A percentile compares a stretch with the other conserved stretches of the same genome.
Evolutionary conservation across 2,888 invertebrate species (phyloP).

Genomic region (Trissolcus japonicus): DNA sequence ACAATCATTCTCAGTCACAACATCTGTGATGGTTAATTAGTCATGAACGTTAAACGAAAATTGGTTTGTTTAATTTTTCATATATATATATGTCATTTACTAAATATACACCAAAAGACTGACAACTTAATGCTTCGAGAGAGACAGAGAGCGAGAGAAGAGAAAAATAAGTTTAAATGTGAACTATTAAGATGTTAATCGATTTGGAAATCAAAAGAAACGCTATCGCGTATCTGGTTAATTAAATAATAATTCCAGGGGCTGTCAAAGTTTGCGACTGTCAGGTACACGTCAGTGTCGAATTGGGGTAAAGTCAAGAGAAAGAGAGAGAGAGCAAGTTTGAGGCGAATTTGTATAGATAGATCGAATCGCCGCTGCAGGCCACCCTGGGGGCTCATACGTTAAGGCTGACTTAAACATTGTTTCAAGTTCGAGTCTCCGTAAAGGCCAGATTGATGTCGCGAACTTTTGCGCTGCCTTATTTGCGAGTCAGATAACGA

Average conservation of each 20-base stretch:
- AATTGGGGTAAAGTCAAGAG: slow-evolving; percentile 30
- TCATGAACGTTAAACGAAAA: no score
- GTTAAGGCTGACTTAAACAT: slow-evolving; percentile 76
- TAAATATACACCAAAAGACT: no score
- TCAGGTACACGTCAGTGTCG: slow-evolving; percentile 37
- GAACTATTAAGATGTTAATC: neutral
- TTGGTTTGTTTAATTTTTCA: no score
- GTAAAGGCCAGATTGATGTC: slow-evolving; percentile 75
- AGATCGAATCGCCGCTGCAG: slow-evolving; percentile 65
- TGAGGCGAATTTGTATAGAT: slow-evolving; percentile 63
- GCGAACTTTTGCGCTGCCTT: slow-evolving; percentile 75
- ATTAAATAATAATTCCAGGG: slow-evolving; percentile 21
- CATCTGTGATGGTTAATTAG: no score
- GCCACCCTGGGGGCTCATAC: slow-evolving; percentile 73
- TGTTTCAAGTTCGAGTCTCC: slow-evolving; percentile 76
- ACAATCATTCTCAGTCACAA: no score
- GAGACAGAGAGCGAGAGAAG: no score
- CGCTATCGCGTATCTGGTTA: slow-evolving; percentile 12
- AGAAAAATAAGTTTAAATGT: neutral
- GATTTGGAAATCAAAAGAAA: slow-evolving; percentile 6
- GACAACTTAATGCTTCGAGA: no score
- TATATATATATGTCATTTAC: no score
- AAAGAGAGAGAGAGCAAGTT: slow-evolving; percentile 40
- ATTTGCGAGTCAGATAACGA: slow-evolving; percentile 77
- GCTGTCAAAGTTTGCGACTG: slow-evolving; percentile 5